Evolutionary conservation across 2,113 vertebrate genomes (phyloP).

Genomic region (human): GRCh38 chr19:34494501-34495000

Average conservation of each 20-base stretch:
- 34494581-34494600: constrained; percentile 98
- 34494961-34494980: not conserved
- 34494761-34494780: not conserved
- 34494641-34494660: not conserved
- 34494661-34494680: not conserved
- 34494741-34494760: not conserved
- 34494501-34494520: not conserved
- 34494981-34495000: not conserved
- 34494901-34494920: not conserved
- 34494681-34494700: not conserved
- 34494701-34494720: not conserved
- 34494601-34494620: constrained; percentile 96
- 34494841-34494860: not conserved
- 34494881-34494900: not conserved
- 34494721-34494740: not conserved
- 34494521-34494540: not conserved
- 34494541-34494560: not conserved
- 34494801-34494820: not conserved
- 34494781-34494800: rapidly evolving
- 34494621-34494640: constrained; percentile 98
- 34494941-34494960: not conserved
- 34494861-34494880: rapidly evolving
- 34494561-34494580: constrained; percentile 30
- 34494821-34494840: not conserved
- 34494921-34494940: not conserved